These are phyloP conservation scores for Hydrochoerus hydrochaeris DNA, from an alignment of 2,113 vertebrate species.

Conservation along the genomic window DNA sequence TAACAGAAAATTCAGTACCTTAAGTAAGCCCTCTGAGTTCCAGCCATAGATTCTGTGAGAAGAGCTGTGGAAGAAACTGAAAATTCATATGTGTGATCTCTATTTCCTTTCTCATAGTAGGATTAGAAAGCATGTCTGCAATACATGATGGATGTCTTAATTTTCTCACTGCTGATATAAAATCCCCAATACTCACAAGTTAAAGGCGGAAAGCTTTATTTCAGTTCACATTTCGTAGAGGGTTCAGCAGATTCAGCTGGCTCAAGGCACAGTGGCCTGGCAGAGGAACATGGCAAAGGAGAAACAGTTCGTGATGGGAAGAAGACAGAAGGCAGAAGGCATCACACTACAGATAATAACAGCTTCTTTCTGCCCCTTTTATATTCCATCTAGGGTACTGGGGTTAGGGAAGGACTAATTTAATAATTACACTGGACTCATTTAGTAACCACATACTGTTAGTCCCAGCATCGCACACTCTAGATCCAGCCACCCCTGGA, in stretches of 20 bases:
- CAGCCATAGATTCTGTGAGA: neutral
- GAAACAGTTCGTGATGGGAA: neutral
- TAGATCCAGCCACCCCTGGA: neutral
- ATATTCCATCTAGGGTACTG: neutral
- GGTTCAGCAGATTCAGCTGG: neutral
- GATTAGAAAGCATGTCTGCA: neutral
- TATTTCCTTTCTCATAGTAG: neutral
- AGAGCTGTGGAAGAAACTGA: neutral
- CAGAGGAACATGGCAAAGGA: neutral
- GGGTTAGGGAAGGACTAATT: neutral
- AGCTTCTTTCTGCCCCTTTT: neutral
- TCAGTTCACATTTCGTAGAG: neutral
- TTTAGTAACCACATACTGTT: neutral
- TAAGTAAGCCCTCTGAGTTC: neutral
- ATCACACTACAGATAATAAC: neutral
- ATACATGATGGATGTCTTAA: neutral
- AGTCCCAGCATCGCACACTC: neutral
- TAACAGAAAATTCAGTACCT: neutral
- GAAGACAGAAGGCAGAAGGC: neutral
- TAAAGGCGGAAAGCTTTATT: neutral
- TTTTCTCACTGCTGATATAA: neutral
- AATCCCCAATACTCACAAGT: neutral
- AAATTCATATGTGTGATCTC: neutral
- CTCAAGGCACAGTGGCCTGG: neutral
- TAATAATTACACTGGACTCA: neutral